Evolutionary conservation across 2,113 vertebrate genomes (phyloP).

Genomic region (Corythornis vintsioides): DNA sequence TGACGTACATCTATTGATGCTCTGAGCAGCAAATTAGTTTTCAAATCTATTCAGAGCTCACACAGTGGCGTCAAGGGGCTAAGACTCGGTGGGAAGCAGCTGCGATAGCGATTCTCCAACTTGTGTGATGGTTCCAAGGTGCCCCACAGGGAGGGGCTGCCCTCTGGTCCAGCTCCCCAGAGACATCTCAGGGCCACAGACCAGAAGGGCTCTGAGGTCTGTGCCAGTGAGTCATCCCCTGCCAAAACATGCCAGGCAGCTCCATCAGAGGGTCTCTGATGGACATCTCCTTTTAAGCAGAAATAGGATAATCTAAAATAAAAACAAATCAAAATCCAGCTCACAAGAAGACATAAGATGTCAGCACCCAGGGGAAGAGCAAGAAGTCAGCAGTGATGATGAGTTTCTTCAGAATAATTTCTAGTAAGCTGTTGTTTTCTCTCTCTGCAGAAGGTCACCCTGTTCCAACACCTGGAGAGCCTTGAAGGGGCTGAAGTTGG

Average conservation of each 20-base stretch:
- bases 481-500: background rate
- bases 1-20: conserved; percentile 23
- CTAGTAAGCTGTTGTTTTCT: background rate
- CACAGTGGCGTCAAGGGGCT: background rate
- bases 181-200: background rate
- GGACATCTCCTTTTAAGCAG: background rate
- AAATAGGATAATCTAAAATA: background rate
- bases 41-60: conserved; percentile 44
- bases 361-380: background rate
- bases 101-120: background rate
- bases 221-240: background rate
- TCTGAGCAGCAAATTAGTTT: conserved; percentile 66
- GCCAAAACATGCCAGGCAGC: background rate
- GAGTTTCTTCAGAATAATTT: conserved; percentile 14
- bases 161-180: accelerated
- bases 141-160: background rate
- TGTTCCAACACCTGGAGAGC: background rate
- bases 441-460: background rate
- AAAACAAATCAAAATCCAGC: background rate
- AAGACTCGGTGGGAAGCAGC: background rate
- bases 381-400: background rate
- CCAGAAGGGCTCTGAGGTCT: background rate
- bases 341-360: background rate
- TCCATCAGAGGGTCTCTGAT: background rate
- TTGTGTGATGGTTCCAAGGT: background rate